Percentiles rank a stretch among this genome's conserved stretches.
Evolutionary conservation across 2,888 invertebrate species (phyloP).

Genomic region (Parnassius apollo): DNA sequence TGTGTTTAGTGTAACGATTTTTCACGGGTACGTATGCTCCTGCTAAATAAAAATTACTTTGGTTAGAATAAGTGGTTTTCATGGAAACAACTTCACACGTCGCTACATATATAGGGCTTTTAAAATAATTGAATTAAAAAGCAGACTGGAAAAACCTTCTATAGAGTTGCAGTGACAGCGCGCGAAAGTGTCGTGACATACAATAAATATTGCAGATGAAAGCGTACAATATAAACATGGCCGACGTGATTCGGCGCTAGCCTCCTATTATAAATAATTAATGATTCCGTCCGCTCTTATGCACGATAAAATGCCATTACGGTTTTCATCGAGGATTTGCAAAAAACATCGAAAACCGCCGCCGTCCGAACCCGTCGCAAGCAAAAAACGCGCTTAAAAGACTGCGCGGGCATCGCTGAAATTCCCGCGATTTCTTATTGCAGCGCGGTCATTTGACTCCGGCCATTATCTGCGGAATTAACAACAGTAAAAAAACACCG

Average conservation of each 20-base stretch:
- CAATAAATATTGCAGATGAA: slow-evolving; percentile 45
- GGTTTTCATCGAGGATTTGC: slow-evolving; percentile 74
- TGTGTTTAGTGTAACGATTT: too few relatives aligned
- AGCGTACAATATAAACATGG: slow-evolving; percentile 58
- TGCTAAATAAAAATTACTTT: too few relatives aligned
- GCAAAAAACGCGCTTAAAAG: slow-evolving; percentile 74
- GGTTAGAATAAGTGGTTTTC: too few relatives aligned
- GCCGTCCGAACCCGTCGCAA: slow-evolving; percentile 61
- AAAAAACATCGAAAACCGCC: slow-evolving; percentile 72
- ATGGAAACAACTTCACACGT: too few relatives aligned
- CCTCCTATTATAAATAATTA: slow-evolving; percentile 81
- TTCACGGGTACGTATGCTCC: too few relatives aligned
- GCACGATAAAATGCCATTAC: slow-evolving; percentile 81
- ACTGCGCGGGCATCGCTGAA: slow-evolving; percentile 75
- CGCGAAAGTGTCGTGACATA: slow-evolving; percentile 48
- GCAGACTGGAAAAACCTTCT: slow-evolving; percentile 26
- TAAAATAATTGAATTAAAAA: too few relatives aligned
- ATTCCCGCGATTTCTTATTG: slow-evolving; percentile 76
- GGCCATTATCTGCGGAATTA: slow-evolving; percentile 79
- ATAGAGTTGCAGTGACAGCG: slow-evolving; percentile 30
- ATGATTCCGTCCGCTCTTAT: slow-evolving; percentile 77
- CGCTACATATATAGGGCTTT: too few relatives aligned
- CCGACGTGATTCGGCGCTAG: slow-evolving; percentile 68
- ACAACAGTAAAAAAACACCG: slow-evolving; percentile 67
- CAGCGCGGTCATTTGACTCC: slow-evolving; percentile 76